Percentiles rank a stretch among this genome's conserved stretches.
phyloP scores from a whole-genome alignment of 2,888 invertebrate genomes.

The Cordilura impudica region DNA sequence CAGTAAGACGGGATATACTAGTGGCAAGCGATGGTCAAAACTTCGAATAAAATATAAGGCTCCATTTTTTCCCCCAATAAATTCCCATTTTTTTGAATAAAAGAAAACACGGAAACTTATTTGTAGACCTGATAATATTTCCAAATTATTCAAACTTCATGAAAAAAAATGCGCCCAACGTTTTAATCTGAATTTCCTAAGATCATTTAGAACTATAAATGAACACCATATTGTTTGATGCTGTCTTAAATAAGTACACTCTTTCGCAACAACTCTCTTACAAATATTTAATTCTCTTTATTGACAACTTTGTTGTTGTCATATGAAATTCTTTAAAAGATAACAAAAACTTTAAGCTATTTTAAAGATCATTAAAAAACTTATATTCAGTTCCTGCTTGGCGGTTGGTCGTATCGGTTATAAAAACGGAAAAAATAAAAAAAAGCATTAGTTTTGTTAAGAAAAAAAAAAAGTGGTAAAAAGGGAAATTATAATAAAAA shows the following conservation, averaged over 20 bases:
- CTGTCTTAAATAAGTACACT: background rate
- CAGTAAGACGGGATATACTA: no score
- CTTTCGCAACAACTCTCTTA: background rate
- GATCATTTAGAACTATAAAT: no score
- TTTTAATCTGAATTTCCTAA: no score
- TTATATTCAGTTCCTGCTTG: slow-evolving; percentile 66
- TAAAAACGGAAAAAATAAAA: slow-evolving; percentile 54
- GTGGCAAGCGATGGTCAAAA: no score
- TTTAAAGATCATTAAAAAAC: slow-evolving; percentile 46
- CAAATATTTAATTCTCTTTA: slow-evolving; percentile 17
- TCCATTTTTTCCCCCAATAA: no score
- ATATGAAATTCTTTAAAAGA: slow-evolving; percentile 44
- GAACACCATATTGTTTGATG: no score
- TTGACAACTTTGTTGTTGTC: slow-evolving; percentile 27
- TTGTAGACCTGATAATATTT: no score
- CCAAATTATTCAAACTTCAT: no score
- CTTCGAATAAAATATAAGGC: no score
- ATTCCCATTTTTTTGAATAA: no score
- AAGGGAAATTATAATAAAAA: slow-evolving; percentile 24
- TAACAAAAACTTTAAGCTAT: slow-evolving; percentile 39
- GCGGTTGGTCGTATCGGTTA: slow-evolving; percentile 64
- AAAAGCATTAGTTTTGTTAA: slow-evolving; percentile 9
- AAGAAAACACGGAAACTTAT: no score
- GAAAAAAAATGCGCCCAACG: no score
- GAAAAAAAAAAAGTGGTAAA: slow-evolving; percentile 39